Evolutionary conservation across 37 sponge, comb jelly and placozoan genomes (phyloP).

Genomic region (Mnemiopsis leidyi): DNA sequence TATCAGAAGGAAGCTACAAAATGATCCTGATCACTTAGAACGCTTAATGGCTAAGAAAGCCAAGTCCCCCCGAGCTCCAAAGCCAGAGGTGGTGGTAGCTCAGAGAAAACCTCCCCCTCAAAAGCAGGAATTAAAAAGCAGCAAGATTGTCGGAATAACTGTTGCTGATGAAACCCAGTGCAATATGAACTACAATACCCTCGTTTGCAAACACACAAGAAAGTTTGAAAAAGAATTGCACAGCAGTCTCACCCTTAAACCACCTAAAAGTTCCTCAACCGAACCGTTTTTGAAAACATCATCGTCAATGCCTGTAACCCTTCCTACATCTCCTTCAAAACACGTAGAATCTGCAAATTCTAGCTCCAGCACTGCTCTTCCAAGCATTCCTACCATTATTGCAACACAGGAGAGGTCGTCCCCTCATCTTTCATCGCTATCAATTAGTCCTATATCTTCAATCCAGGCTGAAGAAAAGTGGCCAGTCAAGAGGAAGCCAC

Average conservation of each 20-base stretch:
- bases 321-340: neutral
- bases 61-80: neutral
- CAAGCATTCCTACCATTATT: neutral
- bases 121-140: neutral
- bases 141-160: constrained; percentile 18
- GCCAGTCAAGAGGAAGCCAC: neutral
- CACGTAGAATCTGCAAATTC: neutral
- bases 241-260: neutral
- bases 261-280: neutral
- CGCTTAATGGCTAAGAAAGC: neutral
- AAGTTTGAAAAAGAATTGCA: neutral
- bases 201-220: constrained; percentile 1
- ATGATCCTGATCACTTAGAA: constrained; percentile 1
- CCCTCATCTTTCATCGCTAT: constrained; percentile 38
- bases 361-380: neutral
- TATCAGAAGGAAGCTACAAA: neutral
- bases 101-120: neutral
- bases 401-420: constrained; percentile 25
- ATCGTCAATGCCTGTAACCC: neutral
- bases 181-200: neutral
- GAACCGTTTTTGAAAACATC: neutral
- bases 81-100: neutral
- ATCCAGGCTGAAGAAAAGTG: constrained; percentile 13
- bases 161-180: neutral
- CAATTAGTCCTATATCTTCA: constrained; percentile 38